Conservation (phyloP, 2,888 invertebrate species). For the Oxyteleia sp. region DNA sequence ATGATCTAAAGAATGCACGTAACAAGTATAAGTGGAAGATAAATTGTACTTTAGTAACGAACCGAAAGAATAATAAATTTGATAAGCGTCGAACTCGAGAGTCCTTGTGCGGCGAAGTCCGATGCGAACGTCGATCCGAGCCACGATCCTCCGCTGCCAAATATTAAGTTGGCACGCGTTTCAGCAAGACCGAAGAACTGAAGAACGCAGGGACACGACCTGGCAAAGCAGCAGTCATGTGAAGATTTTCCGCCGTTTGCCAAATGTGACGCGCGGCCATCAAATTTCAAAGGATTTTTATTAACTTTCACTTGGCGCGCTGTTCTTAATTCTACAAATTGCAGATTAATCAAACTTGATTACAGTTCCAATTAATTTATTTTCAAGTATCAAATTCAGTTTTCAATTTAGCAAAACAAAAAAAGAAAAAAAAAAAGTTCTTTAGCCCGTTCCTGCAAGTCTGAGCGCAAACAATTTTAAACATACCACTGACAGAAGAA, state of each 20-base stretch:
- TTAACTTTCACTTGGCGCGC: neutral
- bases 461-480: too few species aligned
- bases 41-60: slow-evolving; percentile 27
- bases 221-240: slow-evolving; percentile 46
- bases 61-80: slow-evolving; percentile 41
- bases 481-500: too few species aligned
- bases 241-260: slow-evolving; percentile 19
- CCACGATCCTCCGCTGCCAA: slow-evolving; percentile 51
- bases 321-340: slow-evolving; percentile 45
- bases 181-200: slow-evolving; percentile 22
- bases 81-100: slow-evolving; percentile 31
- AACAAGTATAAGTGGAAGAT: too few species aligned
- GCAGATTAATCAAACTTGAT: slow-evolving; percentile 38
- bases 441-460: too few species aligned
- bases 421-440: too few species aligned
- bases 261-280: too few species aligned
- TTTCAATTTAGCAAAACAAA: too few species aligned
- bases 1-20: too few species aligned
- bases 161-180: slow-evolving; percentile 14
- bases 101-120: slow-evolving; percentile 54
- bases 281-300: slow-evolving; percentile 9
- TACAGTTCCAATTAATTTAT: too few species aligned
- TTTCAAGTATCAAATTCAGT: too few species aligned
- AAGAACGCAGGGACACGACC: slow-evolving; percentile 41
- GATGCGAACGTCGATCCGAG: slow-evolving; percentile 50